Evolutionary conservation across 2,888 invertebrate species (phyloP).

Genomic region (Seira sanloemensis): DNA sequence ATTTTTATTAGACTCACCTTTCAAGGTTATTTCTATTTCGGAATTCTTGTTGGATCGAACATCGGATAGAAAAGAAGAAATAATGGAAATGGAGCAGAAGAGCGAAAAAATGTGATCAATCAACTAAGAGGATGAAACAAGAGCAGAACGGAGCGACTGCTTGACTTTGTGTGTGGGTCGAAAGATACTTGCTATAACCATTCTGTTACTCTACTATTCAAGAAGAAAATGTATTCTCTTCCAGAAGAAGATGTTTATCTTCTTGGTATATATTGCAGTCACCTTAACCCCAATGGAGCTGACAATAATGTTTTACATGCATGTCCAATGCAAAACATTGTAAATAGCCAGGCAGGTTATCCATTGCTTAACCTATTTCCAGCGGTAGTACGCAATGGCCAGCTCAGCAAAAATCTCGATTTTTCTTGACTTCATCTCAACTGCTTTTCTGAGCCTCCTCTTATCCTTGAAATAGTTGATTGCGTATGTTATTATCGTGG

Average conservation of each 20-base stretch:
- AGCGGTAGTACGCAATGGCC: too few species aligned
- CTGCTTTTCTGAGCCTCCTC: slow-evolving; percentile 17
- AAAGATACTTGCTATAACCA: too few species aligned
- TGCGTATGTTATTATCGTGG: slow-evolving; percentile 38
- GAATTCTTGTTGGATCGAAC: slow-evolving; percentile 31
- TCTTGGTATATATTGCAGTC: too few species aligned
- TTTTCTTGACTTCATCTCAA: slow-evolving; percentile 24
- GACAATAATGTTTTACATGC: background rate
- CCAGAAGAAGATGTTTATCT: too few species aligned
- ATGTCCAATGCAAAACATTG: too few species aligned
- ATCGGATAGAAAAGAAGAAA: background rate
- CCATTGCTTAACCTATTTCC: background rate
- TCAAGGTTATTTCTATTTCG: slow-evolving; percentile 28
- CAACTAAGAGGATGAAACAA: too few species aligned
- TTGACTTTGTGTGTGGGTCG: too few species aligned
- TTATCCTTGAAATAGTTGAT: slow-evolving; percentile 56
- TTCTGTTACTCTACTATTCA: too few species aligned
- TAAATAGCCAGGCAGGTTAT: too few species aligned
- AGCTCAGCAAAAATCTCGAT: background rate
- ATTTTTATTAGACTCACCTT: background rate
- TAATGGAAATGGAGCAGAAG: slow-evolving; percentile 1
- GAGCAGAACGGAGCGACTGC: too few species aligned
- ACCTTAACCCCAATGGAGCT: too few species aligned
- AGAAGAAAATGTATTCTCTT: too few species aligned
- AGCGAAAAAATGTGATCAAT: background rate